Conservation (phyloP, 1,140 invertebrate genomes). For the Nasonia longicornis region DNA sequence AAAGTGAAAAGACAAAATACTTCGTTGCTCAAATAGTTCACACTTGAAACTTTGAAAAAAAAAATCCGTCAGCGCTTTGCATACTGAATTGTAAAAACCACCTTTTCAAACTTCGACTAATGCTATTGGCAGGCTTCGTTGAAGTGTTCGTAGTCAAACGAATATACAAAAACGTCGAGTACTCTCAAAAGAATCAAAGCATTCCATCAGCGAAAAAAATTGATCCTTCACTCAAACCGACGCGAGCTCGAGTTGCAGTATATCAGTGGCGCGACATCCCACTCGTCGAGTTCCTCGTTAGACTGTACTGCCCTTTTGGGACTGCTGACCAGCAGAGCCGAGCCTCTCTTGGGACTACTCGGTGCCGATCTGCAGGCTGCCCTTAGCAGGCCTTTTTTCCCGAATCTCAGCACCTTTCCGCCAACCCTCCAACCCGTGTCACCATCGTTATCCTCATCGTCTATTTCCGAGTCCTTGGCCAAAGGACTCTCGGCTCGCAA, state of each 20-base stretch:
- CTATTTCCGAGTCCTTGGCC: neutral
- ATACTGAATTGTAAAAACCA: neutral
- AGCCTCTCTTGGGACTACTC: constrained; percentile 65
- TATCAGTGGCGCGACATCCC: constrained; percentile 52
- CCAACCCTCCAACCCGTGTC: neutral
- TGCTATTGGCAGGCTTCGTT: neutral
- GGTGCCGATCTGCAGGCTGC: constrained; percentile 66
- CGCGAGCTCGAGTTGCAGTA: neutral
- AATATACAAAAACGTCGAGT: neutral
- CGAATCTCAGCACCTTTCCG: constrained; percentile 46
- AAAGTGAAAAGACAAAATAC: neutral
- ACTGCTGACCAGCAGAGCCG: constrained; percentile 49
- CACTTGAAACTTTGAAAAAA: neutral
- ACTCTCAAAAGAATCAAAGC: neutral
- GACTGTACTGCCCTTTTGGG: constrained; percentile 60
- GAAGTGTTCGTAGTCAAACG: neutral
- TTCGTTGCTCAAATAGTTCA: too few species aligned
- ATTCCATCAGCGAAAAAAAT: neutral
- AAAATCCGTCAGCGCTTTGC: neutral
- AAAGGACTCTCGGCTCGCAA: neutral
- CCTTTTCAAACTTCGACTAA: neutral
- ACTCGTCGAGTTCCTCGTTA: constrained; percentile 63
- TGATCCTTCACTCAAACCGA: neutral
- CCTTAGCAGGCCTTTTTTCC: constrained; percentile 47
- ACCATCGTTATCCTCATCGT: neutral